These are phyloP conservation scores for Caenorhabditis elegans DNA, from an alignment of 1,140 invertebrate genomes.

Conservation along the genomic window DNA sequence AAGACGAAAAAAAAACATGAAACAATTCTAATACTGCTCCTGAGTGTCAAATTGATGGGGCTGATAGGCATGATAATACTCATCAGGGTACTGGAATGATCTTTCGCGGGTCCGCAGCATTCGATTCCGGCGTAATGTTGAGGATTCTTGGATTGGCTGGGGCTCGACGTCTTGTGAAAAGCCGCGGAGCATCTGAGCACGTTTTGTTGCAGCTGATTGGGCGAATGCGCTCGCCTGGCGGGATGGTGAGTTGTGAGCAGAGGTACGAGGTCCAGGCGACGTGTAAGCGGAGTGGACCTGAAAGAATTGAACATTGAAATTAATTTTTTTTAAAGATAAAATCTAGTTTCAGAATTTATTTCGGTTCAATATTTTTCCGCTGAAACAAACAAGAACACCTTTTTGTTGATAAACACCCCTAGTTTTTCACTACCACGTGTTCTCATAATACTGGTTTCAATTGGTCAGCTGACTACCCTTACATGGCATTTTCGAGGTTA, in stretches of 20 bases:
- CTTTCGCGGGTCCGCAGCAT: not conserved
- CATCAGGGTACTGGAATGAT: conserved; percentile 26
- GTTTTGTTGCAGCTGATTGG: conserved; percentile 34
- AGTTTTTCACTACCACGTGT: too few species aligned
- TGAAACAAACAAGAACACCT: too few species aligned
- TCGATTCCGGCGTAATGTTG: not conserved
- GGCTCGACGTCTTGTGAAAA: conserved; percentile 46
- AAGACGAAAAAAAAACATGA: not conserved
- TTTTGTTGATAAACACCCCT: too few species aligned
- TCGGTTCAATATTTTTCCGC: too few species aligned
- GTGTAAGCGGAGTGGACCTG: conserved; percentile 35
- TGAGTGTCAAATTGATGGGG: not conserved
- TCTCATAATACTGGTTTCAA: too few species aligned
- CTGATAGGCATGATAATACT: conserved; percentile 32
- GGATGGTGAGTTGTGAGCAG: conserved; percentile 18
- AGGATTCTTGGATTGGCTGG: not conserved
- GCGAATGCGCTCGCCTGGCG: not conserved
- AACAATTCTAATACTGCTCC: not conserved
- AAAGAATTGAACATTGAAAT: not conserved
- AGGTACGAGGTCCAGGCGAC: conserved; percentile 2
- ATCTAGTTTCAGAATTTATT: too few species aligned
- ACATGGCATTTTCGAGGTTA: too few species aligned
- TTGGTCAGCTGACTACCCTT: too few species aligned
- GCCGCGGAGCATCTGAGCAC: conserved; percentile 52
- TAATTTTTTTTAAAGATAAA: too few species aligned